Evolutionary conservation across 2,113 vertebrate species (phyloP), one percentile per base, ranked within the genome.

Genomic region (Rhipidura dahli): DNA sequence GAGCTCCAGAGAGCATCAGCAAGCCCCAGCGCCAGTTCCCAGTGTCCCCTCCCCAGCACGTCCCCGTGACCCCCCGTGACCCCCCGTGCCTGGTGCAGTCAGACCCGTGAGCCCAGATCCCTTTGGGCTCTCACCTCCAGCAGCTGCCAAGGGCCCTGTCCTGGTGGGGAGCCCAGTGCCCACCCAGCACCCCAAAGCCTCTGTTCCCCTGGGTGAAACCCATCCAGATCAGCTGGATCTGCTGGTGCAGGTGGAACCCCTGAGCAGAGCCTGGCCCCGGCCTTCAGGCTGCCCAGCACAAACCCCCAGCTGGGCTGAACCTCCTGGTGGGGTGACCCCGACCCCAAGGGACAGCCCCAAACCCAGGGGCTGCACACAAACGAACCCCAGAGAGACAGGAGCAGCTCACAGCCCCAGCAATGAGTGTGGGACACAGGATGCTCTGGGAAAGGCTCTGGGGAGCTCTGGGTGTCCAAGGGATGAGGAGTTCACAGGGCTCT

Each of bases 101-200:
- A 22, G 26, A 26, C 2, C 70, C 12, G 66, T 1, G 7, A 10
- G 44, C 35, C 47, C 27, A 8, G 22, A 21, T 1, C 66, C 23
- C 10, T 42, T 28, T 10, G 30, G 15, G 16, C 31, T 10, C 2
- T 11, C 27, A 7, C 11, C 15, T 2, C 0, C 1, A 31, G n/a
- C 1, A 28, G 26, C 37, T n/a, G 21, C 26, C 27, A 4, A 39
- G 16, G 26, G 18, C 31, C 13, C 14, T 4, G n/a, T 11, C 44
- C 44, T 8, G 66, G 68, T 9, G 33, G 31, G 47, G 13, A 40
- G 37, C 2, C 22, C 49, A 7, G 50, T 1, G 10, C 40, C 84
- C 28, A 20, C 23, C 23, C 22, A 19, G 5, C 1, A 9, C 56
- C 77, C 8, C 2, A 30, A 9, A 8, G 20, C 28, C 28, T 18